Percentiles rank a stretch among this genome's conserved stretches.
Conservation (phyloP, 2,888 invertebrate species). For the Corythucha ciliata region DNA sequence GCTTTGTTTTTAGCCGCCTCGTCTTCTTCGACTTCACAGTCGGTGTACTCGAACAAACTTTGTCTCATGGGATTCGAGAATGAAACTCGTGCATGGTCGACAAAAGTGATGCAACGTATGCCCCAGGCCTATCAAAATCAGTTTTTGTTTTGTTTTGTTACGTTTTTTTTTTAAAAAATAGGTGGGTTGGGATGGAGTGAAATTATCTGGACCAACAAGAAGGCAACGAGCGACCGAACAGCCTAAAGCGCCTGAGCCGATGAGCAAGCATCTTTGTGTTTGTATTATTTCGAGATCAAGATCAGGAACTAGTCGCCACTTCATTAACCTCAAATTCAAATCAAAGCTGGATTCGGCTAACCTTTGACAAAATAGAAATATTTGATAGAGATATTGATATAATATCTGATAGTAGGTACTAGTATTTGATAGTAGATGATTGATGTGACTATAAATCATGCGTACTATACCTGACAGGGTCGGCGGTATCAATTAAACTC, state of each 20-base stretch:
- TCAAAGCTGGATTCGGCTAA: slow-evolving; percentile 74
- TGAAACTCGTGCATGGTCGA: slow-evolving; percentile 85
- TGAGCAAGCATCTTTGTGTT: slow-evolving; percentile 67
- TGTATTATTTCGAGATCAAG: slow-evolving; percentile 73
- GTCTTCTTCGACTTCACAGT: slow-evolving; percentile 52
- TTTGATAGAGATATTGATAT: no score
- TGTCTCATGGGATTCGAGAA: slow-evolving; percentile 96
- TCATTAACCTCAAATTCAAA: slow-evolving; percentile 93
- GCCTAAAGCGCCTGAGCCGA: slow-evolving; percentile 92
- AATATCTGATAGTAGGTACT: no score
- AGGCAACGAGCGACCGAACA: slow-evolving; percentile 87
- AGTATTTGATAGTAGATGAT: no score
- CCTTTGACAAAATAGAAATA: slow-evolving; percentile 48
- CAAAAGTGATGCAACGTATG: slow-evolving; percentile 76
- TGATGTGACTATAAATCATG: no score
- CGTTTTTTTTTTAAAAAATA: no score
- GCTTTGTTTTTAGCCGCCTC: slow-evolving; percentile 70
- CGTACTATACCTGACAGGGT: no score
- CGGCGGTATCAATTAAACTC: no score
- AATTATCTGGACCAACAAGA: slow-evolving; percentile 63
- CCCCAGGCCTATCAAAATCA: slow-evolving; percentile 90
- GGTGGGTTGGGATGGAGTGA: no score
- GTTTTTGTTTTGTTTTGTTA: no score
- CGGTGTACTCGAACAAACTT: slow-evolving; percentile 72
- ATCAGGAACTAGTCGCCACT: slow-evolving; percentile 90